A percentile compares a stretch with the other conserved stretches of the same genome.
Conservation (phyloP, 2,113 vertebrate species). For the Gnathonemus echidnorhynchus region DNA sequence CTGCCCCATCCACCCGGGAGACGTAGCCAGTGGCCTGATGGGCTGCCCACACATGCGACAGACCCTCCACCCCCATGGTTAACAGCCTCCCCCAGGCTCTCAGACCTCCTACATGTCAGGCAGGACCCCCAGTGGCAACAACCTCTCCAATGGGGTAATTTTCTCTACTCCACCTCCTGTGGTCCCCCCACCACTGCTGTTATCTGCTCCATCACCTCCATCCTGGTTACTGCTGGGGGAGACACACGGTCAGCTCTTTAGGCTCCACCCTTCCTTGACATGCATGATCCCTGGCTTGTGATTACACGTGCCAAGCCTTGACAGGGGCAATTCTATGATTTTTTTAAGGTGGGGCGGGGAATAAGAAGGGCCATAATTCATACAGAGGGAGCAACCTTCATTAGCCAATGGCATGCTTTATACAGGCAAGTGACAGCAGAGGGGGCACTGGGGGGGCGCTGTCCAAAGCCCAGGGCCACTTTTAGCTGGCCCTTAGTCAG, state of each 20-base stretch:
- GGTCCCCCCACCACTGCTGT: not conserved
- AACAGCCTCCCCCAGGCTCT: not conserved
- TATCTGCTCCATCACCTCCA: not conserved
- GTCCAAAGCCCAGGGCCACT: not conserved
- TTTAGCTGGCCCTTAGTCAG: not conserved
- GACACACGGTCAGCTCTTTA: not conserved
- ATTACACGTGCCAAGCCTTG: not conserved
- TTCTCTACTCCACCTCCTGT: not conserved
- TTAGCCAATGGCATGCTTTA: not conserved
- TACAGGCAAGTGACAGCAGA: not conserved
- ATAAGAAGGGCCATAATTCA: not conserved
- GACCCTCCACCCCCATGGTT: not conserved
- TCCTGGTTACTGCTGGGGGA: not conserved
- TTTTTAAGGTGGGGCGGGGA: not conserved
- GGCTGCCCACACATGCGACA: not conserved
- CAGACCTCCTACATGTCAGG: not conserved
- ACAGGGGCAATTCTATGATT: not conserved
- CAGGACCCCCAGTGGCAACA: not conserved
- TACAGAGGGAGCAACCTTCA: not conserved
- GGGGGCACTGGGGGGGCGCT: not conserved
- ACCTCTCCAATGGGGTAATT: not conserved
- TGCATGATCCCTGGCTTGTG: not conserved
- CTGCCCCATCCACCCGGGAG: not conserved
- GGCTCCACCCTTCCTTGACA: not conserved
- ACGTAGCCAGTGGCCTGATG: not conserved